A percentile compares a stretch with the other conserved stretches of the same genome.
Evolutionary conservation across 2,797 vertebrate genomes (phyloP).

Genomic region (Valencia hispanica): DNA sequence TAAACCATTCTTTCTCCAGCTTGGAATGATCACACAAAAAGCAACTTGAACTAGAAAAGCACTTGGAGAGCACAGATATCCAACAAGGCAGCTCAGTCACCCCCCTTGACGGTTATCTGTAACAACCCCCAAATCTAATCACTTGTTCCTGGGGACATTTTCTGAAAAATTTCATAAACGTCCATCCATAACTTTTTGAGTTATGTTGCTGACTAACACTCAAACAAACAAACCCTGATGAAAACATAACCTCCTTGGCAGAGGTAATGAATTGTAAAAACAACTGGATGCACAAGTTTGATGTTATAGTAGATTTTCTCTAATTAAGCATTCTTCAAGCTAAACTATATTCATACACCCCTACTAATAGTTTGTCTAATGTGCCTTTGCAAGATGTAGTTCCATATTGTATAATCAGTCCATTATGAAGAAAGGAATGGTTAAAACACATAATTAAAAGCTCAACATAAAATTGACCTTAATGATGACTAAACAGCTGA

Average conservation of each 20-base stretch:
- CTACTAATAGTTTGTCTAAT: background rate
- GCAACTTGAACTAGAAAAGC: no score
- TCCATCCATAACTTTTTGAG: no score
- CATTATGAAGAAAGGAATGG: background rate
- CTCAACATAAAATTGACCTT: background rate
- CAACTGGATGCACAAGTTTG: background rate
- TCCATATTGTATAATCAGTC: background rate
- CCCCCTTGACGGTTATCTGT: no score
- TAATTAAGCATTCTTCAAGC: background rate
- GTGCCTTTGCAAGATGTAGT: background rate
- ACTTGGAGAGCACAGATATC: no score
- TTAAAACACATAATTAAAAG: background rate
- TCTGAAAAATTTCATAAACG: no score
- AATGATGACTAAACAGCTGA: background rate
- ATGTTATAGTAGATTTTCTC: background rate
- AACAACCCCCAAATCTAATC: no score
- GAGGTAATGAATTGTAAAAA: background rate
- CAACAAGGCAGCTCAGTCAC: no score
- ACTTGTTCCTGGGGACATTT: no score
- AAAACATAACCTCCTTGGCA: no score
- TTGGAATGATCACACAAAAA: background rate
- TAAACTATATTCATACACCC: background rate
- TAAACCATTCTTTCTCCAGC: background rate
- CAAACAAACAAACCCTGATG: no score
- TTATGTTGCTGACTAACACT: no score